phyloP scores from a whole-genome alignment of 2,888 invertebrate species.

The Melipona beecheii region DNA sequence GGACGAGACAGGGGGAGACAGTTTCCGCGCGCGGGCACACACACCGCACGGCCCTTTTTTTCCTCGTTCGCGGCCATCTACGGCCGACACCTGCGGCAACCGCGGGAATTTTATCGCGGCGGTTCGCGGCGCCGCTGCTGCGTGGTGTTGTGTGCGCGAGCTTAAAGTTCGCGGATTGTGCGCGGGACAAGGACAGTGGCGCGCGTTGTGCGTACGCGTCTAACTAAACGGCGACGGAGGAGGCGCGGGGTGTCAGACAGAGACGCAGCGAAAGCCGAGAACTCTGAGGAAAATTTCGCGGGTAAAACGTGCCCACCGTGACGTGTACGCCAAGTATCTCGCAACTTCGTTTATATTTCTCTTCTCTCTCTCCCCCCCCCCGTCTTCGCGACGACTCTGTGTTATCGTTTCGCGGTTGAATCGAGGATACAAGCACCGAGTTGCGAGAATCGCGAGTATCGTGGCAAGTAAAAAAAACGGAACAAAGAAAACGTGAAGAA shows the following conservation, averaged over 20 bases:
- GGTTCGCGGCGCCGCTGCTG: conserved; percentile 60
- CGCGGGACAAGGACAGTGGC: conserved; percentile 46
- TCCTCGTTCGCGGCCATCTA: neutral
- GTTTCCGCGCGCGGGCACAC: conserved; percentile 26
- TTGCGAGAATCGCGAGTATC: neutral
- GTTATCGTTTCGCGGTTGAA: conserved; percentile 20
- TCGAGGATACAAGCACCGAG: conserved; percentile 17
- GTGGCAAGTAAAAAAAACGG: neutral
- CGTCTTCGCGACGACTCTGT: too few species aligned
- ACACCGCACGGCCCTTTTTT: conserved; percentile 18
- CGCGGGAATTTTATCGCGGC: conserved; percentile 66
- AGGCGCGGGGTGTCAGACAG: conserved; percentile 6
- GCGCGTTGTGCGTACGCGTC: conserved; percentile 41
- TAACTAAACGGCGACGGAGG: conserved; percentile 22
- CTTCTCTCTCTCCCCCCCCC: too few species aligned
- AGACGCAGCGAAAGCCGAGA: conserved; percentile 33
- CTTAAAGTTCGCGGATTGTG: conserved; percentile 61
- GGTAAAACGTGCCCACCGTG: conserved; percentile 28
- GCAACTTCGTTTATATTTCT: too few species aligned
- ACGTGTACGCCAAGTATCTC: conserved; percentile 35
- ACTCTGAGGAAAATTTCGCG: conserved; percentile 52
- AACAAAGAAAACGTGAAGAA: neutral
- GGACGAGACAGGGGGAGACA: conserved; percentile 12
- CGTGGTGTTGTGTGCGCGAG: conserved; percentile 63
- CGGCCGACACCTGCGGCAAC: conserved; percentile 60